Conservation (phyloP, 2,113 vertebrate species). For the Bathybates hornii region DNA sequence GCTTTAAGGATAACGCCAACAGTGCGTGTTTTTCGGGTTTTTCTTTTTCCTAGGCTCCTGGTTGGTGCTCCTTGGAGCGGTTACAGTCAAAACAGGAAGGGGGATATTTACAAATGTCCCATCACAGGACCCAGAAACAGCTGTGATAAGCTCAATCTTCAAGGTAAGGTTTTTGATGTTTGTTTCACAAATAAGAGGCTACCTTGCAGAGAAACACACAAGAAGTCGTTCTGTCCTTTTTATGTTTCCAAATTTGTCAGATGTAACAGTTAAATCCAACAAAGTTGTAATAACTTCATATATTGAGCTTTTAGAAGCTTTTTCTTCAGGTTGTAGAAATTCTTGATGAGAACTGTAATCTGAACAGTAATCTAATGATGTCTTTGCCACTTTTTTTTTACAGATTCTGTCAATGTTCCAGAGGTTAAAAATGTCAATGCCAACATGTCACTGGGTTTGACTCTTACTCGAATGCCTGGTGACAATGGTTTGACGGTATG, state of each 20-base stretch:
- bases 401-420: slow-evolving; percentile 78
- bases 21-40: background rate
- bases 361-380: background rate
- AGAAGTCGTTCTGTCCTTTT: background rate
- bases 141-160: slow-evolving; percentile 81
- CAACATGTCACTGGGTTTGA: slow-evolving; percentile 86
- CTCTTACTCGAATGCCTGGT: slow-evolving; percentile 73
- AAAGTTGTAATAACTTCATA: background rate
- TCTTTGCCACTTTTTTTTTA: background rate
- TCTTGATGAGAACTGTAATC: background rate
- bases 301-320: background rate
- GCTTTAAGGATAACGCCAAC: background rate
- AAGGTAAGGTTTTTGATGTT: slow-evolving; percentile 66
- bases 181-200: background rate
- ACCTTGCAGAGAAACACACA: background rate
- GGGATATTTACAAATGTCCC: slow-evolving; percentile 86
- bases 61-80: slow-evolving; percentile 89
- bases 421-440: slow-evolving; percentile 77
- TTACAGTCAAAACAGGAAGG: slow-evolving; percentile 79
- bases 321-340: background rate
- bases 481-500: slow-evolving; percentile 78
- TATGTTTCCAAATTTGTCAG: background rate
- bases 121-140: slow-evolving; percentile 52
- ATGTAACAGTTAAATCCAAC: background rate
- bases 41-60: slow-evolving; percentile 75